phyloP scores from a whole-genome alignment of 2,113 vertebrate genomes.

The Neotragus moschatus region DNA sequence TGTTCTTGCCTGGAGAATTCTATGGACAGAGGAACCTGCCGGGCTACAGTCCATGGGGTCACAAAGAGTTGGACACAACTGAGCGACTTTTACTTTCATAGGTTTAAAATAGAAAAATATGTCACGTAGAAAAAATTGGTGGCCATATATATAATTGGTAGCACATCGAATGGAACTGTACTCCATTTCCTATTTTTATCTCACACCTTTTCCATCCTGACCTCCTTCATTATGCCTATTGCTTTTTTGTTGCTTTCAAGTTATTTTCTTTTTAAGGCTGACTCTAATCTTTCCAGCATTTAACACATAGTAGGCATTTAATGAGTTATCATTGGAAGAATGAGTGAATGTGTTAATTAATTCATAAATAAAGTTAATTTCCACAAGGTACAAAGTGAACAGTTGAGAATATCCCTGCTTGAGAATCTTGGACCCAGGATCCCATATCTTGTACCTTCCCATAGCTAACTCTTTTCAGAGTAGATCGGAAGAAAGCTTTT shows the following conservation, averaged over 20 bases:
- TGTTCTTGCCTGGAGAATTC: not conserved
- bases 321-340: not conserved
- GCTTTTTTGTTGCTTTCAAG: not conserved
- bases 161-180: not conserved
- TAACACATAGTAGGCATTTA: not conserved
- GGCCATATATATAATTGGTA: not conserved
- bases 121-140: not conserved
- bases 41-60: not conserved
- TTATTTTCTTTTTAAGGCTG: not conserved
- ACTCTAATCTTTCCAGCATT: not conserved
- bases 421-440: not conserved
- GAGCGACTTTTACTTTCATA: not conserved
- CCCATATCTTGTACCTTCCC: not conserved
- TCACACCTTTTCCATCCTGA: not conserved
- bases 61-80: not conserved
- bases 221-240: not conserved
- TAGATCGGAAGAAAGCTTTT: not conserved
- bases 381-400: not conserved
- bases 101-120: not conserved
- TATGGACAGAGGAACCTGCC: not conserved
- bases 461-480: not conserved
- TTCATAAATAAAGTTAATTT: not conserved
- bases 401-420: not conserved
- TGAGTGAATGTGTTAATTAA: not conserved
- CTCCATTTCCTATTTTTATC: not conserved